Evolutionary conservation across 2,888 invertebrate species (phyloP).

Genomic region (Neocrepidodera transversa): DNA sequence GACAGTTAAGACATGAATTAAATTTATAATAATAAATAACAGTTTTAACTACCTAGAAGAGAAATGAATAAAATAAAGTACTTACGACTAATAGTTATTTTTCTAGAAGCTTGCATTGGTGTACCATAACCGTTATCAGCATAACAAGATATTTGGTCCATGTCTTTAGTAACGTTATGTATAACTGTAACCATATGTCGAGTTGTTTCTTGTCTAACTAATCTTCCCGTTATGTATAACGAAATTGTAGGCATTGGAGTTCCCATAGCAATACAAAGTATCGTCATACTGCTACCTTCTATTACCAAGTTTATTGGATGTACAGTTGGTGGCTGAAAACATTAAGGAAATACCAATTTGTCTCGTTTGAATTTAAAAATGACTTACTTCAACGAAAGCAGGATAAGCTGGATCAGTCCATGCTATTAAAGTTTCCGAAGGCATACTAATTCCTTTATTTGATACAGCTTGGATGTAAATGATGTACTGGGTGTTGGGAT

Average conservation of each 20-base stretch:
- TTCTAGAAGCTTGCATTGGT: constrained; percentile 83
- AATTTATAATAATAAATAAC: too few relatives aligned
- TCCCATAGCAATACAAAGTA: constrained; percentile 84
- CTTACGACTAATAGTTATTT: constrained; percentile 84
- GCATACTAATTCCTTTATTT: constrained; percentile 73
- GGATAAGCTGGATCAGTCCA: constrained; percentile 90
- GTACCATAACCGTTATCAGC: constrained; percentile 89
- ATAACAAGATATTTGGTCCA: constrained; percentile 87
- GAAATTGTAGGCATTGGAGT: constrained; percentile 87
- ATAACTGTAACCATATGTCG: constrained; percentile 88
- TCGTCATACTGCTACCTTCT: constrained; percentile 86
- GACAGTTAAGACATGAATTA: too few relatives aligned
- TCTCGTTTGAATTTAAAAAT: too few relatives aligned
- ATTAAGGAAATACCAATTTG: too few relatives aligned
- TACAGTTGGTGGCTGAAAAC: constrained; percentile 76
- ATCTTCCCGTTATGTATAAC: constrained; percentile 76
- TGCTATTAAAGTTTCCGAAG: constrained; percentile 82
- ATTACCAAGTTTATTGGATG: constrained; percentile 83
- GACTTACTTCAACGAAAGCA: constrained; percentile 79
- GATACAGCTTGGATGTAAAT: constrained; percentile 77
- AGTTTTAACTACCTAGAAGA: too few relatives aligned
- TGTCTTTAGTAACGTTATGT: constrained; percentile 82
- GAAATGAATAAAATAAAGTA: too few relatives aligned
- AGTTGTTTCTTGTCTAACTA: constrained; percentile 83
- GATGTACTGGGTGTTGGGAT: constrained; percentile 83